Evolutionary conservation across 1,140 invertebrate genomes (phyloP), one percentile per base, ranked within the genome.

Genomic region (Lasaia peninsularis): DNA sequence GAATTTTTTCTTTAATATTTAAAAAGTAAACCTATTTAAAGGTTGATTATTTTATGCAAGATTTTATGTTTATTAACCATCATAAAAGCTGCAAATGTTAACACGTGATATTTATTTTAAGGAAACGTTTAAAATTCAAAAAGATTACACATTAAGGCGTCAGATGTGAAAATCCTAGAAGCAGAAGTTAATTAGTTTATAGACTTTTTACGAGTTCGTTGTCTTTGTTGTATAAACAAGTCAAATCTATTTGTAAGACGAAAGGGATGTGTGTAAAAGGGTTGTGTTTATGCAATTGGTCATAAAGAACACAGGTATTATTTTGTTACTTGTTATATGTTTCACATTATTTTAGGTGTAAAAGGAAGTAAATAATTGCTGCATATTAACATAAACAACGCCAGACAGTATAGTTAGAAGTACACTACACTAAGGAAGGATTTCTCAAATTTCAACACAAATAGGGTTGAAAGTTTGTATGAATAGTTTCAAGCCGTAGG

Each of bases 171-270:
- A 65, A 60, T 9, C 40, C 56, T 63, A 50, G 64, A 67, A 69
- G 63, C 70, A 71, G 63, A 67, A 73, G 67, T 71, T 60, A 67
- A 72, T 80, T 60, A 65, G 71, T 80, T 78, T 71, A 77, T 65
- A 71, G 52, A 54, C 64, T 63, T 81, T 86, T 85, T 78, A 87
- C 71, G 81, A 80, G 84, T 80, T 85, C 80, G 65, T 84, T 85
- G 80, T 84, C 84, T 78, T 76, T 79, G 71, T 75, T 71, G 63
- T 63, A 62, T 80, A 83, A 82, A 86, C 78, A 79, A 64, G 55
- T 59, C 62, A 21, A 52, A 33, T 58, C 71, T 73, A 65, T 63
- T 63, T 63, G 21, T 24, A 51, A 52, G 52, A 37, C 34, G 33
- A 37, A 54, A 54, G 35, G 35, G 33, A 28, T 34, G 35, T 51